These are phyloP conservation scores for Crambe crambe DNA, from an alignment of 37 sponge, comb jelly and placozoan species.

Conservation along the genomic window DNA sequence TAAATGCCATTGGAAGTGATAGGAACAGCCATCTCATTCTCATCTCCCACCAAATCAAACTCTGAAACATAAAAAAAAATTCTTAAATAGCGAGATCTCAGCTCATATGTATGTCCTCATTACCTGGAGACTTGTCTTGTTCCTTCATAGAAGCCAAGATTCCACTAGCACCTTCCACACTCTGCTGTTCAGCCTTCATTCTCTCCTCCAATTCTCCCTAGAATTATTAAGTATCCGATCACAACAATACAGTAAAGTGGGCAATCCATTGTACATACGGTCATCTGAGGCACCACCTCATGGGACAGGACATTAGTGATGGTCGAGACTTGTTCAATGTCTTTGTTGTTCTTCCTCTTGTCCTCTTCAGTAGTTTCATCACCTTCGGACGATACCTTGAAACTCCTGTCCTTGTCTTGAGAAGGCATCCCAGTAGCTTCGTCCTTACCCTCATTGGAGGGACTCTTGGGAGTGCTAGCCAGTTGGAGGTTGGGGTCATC, in stretches of 20 bases:
- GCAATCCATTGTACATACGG: background rate
- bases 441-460: too few species aligned
- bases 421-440: background rate
- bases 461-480: background rate
- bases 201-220: conserved; percentile 28
- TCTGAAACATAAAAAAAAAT: background rate
- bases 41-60: background rate
- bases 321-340: conserved; percentile 1
- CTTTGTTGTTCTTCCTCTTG: background rate
- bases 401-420: background rate
- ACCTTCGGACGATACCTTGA: too few species aligned
- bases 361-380: too few species aligned
- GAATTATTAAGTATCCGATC: background rate
- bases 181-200: conserved; percentile 37
- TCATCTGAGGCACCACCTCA: conserved; percentile 1
- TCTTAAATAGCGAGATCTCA: background rate
- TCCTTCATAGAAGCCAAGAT: conserved; percentile 28
- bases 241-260: background rate
- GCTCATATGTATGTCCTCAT: too few species aligned
- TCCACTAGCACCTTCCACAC: conserved; percentile 25
- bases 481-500: background rate
- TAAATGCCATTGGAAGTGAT: background rate
- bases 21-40: background rate
- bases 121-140: too few species aligned
- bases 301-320: background rate